These are phyloP conservation scores for Elephantulus edwardii DNA, from an alignment of 2,113 vertebrate species.

Conservation along the genomic window DNA sequence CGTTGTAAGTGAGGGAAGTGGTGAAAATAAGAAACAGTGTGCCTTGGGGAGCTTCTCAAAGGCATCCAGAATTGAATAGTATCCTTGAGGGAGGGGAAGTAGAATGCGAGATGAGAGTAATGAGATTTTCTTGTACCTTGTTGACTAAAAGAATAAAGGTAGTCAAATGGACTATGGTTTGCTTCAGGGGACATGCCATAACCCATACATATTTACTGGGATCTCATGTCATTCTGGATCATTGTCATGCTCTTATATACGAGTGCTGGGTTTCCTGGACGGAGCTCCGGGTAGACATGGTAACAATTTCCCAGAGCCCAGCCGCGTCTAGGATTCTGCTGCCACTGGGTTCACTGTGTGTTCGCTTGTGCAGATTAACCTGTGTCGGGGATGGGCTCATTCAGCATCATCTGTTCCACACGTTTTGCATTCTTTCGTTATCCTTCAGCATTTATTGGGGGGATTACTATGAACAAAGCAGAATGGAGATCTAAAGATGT, in stretches of 20 bases:
- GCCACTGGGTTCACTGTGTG: background rate
- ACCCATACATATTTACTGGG: background rate
- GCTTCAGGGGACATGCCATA: background rate
- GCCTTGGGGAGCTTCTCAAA: conserved; percentile 51
- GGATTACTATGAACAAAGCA: background rate
- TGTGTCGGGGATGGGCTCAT: background rate
- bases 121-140: conserved; percentile 47
- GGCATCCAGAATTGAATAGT: conserved; percentile 53
- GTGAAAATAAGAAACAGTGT: conserved; percentile 55
- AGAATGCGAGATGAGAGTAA: conserved; percentile 18
- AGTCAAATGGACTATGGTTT: conserved; percentile 33
- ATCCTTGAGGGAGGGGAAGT: conserved; percentile 2
- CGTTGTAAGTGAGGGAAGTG: conserved; percentile 42
- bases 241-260: background rate
- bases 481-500: background rate
- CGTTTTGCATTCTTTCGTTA: background rate
- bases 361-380: background rate
- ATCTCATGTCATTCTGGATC: background rate
- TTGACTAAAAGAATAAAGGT: conserved; percentile 49
- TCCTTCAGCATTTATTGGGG: background rate
- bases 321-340: background rate
- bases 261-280: background rate
- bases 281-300: background rate
- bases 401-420: background rate
- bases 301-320: background rate